phyloP scores from a whole-genome alignment of 2,797 vertebrate species.

The Melanotaenia maccullochi region DNA sequence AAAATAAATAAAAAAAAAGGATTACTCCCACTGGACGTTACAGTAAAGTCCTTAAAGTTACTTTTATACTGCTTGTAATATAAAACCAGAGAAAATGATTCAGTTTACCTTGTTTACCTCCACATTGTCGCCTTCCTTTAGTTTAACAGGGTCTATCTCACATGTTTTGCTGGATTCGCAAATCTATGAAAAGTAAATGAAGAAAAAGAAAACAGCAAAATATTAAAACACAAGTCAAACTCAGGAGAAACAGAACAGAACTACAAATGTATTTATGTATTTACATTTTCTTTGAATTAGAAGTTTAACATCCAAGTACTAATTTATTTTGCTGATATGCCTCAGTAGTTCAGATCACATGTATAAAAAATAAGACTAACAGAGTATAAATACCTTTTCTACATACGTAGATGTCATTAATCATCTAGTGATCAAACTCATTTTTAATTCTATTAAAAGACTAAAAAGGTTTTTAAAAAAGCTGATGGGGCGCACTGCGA shows the following conservation, averaged over 20 bases:
- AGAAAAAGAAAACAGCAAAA: background rate
- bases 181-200: constrained; percentile 83
- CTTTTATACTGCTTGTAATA: background rate
- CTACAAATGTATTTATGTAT: background rate
- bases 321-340: background rate
- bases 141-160: constrained; percentile 96
- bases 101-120: constrained; percentile 92
- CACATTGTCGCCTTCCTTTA: constrained; percentile 95
- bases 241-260: background rate
- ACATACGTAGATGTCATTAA: background rate
- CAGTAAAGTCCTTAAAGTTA: background rate
- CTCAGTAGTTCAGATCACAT: background rate
- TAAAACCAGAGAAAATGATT: background rate
- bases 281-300: background rate
- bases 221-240: background rate
- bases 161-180: constrained; percentile 96
- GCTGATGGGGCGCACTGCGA: background rate
- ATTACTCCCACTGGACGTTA: background rate
- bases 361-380: background rate
- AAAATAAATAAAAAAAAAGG: constrained; percentile 37
- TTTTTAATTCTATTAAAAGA: background rate
- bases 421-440: background rate
- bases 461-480: background rate
- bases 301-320: background rate
- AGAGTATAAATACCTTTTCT: background rate